Evolutionary conservation across 2,797 vertebrate species (phyloP).

Genomic region (Danio aesculapii): DNA sequence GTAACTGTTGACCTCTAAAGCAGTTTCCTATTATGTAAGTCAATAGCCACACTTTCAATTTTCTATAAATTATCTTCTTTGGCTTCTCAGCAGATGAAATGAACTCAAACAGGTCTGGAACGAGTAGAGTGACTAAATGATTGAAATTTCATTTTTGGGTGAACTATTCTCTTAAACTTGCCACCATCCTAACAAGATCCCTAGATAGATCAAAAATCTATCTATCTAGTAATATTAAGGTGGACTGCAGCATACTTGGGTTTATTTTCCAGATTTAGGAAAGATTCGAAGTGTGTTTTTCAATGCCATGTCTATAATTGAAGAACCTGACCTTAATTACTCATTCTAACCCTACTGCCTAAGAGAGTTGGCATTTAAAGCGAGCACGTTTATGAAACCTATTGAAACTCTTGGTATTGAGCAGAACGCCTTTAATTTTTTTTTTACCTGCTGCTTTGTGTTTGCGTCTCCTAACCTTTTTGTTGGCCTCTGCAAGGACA

Average conservation of each 20-base stretch:
- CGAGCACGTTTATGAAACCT: constrained; percentile 62
- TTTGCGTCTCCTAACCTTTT: background rate
- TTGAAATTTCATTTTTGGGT: no score
- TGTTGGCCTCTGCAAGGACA: constrained; percentile 3
- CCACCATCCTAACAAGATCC: no score
- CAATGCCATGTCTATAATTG: constrained; percentile 37
- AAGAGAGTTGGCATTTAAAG: constrained; percentile 72
- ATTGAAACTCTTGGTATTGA: constrained; percentile 57
- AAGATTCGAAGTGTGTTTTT: constrained; percentile 22
- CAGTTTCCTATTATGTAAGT: no score
- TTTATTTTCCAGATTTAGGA: constrained; percentile 18
- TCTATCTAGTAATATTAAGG: background rate
- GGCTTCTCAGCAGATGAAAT: no score
- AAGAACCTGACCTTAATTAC: constrained; percentile 55
- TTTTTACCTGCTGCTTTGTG: constrained; percentile 1
- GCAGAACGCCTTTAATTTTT: constrained; percentile 35
- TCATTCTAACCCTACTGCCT: constrained; percentile 50
- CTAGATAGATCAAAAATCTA: background rate
- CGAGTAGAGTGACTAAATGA: no score
- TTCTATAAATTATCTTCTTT: no score
- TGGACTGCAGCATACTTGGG: background rate
- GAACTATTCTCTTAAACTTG: no score
- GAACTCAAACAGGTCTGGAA: no score
- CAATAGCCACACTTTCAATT: no score
- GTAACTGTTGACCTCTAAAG: no score